phyloP scores from a whole-genome alignment of 2,797 vertebrate genomes.

The Sandelia bainsii region DNA sequence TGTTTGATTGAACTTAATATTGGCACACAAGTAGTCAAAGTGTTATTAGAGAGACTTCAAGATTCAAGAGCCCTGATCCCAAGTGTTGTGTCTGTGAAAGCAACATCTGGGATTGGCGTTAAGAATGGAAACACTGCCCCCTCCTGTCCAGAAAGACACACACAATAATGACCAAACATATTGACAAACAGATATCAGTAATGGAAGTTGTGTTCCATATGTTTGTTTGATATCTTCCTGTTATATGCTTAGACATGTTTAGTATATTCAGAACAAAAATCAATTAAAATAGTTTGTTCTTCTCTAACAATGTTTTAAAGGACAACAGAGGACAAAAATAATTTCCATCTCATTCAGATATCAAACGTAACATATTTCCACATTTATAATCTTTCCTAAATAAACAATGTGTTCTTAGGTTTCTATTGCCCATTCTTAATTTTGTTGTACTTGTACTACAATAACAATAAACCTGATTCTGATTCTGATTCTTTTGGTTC shows the following conservation, averaged over 20 bases:
- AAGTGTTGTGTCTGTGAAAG: slow-evolving; percentile 22
- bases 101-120: neutral
- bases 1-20: slow-evolving; percentile 42
- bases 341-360: neutral
- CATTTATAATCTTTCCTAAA: neutral
- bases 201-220: too few species aligned
- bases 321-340: neutral
- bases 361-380: neutral
- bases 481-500: neutral
- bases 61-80: slow-evolving; percentile 12
- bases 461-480: too few species aligned
- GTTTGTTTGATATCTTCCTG: too few species aligned
- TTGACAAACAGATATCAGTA: neutral
- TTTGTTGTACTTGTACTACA: too few species aligned
- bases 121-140: slow-evolving; percentile 44
- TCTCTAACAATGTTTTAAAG: neutral
- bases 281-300: neutral
- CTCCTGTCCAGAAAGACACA: slow-evolving; percentile 36
- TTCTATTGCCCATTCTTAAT: neutral
- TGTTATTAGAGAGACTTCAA: slow-evolving; percentile 23
- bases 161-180: neutral
- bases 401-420: neutral
- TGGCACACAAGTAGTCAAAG: slow-evolving; percentile 15
- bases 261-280: too few species aligned
- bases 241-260: too few species aligned